Percentiles rank a stretch among this genome's conserved stretches.
Evolutionary conservation across 2,113 vertebrate genomes (phyloP).

Genomic region (Semicossyphus pulcher): DNA sequence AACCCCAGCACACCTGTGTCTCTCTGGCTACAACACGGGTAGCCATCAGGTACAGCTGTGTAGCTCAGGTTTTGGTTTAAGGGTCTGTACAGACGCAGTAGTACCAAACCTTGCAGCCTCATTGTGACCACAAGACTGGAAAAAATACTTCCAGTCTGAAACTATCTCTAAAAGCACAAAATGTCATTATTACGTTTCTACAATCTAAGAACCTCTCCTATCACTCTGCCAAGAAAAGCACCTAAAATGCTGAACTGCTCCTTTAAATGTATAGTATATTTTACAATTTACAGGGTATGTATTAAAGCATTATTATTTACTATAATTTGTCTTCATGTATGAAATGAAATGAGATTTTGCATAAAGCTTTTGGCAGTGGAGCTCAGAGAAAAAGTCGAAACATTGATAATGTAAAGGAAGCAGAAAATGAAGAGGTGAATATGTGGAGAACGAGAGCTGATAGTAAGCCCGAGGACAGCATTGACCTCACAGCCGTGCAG

Average conservation of each 20-base stretch:
- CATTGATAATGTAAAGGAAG: background rate
- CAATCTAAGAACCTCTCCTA: background rate
- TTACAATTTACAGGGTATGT: background rate
- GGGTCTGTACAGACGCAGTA: too few species aligned
- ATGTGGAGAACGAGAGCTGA: background rate
- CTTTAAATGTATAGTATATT: background rate
- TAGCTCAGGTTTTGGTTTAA: too few species aligned
- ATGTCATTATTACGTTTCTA: too few species aligned
- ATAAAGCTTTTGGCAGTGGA: background rate
- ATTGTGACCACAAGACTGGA: too few species aligned
- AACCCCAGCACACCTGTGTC: too few species aligned
- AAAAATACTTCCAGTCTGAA: too few species aligned
- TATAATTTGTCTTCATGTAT: background rate
- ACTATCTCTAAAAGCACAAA: too few species aligned
- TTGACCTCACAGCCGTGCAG: constrained; percentile 11
- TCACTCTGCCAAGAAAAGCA: background rate
- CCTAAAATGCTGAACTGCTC: background rate
- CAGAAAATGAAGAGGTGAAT: background rate
- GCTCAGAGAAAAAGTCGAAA: background rate
- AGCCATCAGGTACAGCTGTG: too few species aligned
- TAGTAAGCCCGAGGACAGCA: constrained; percentile 21
- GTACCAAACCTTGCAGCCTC: too few species aligned
- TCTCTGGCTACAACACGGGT: too few species aligned
- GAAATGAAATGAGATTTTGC: background rate
- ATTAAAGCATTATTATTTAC: background rate